Evolutionary conservation across 2,888 invertebrate species (phyloP).

Genomic region (Tipula helvola): DNA sequence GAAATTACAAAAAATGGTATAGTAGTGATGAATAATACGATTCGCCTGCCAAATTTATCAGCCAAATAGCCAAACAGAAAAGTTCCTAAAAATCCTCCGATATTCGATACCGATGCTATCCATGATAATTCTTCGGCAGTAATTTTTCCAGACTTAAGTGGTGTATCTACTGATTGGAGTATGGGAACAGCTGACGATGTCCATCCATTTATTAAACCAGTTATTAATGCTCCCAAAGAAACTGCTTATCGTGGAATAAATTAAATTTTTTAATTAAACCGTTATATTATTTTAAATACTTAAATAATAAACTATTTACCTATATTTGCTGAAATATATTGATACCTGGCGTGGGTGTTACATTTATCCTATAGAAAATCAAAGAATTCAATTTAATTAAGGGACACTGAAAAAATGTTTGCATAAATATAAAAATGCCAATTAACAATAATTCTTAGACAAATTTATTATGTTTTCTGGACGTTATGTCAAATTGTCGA

Average conservation of each 20-base stretch:
- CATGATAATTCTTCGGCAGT: conserved; percentile 28
- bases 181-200: conserved; percentile 26
- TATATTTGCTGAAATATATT: background rate
- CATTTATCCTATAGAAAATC: background rate
- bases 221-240: background rate
- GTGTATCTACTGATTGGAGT: conserved; percentile 20
- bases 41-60: conserved; percentile 27
- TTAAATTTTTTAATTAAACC: too few relatives aligned
- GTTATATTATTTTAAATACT: too few relatives aligned
- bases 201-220: conserved; percentile 24
- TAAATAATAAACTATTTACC: background rate
- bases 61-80: conserved; percentile 24
- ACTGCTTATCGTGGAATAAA: background rate
- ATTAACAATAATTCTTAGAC: too few relatives aligned
- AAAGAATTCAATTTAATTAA: background rate
- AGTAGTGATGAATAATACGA: conserved; percentile 24
- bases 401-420: too few relatives aligned
- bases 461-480: too few relatives aligned
- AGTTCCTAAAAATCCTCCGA: conserved; percentile 29
- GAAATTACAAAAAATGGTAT: conserved; percentile 27
- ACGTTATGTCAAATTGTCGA: too few relatives aligned
- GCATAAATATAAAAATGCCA: too few relatives aligned
- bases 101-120: conserved; percentile 27
- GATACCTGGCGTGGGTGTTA: background rate
- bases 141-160: conserved; percentile 15